Evolutionary conservation across 2,888 invertebrate genomes (phyloP).

Genomic region (Synanthedon tipuliformis): DNA sequence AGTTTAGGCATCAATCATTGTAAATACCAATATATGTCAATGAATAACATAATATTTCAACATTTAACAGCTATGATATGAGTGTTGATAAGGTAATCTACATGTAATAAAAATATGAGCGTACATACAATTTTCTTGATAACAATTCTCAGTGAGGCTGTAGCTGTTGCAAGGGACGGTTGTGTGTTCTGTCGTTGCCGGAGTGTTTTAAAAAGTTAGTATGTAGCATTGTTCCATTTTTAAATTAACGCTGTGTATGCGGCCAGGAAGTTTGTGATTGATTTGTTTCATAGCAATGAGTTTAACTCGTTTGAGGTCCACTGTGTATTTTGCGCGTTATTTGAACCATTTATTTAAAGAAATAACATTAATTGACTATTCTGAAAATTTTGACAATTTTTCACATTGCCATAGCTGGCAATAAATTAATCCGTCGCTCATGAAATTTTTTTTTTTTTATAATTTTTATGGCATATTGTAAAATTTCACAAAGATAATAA

Average conservation of each 20-base stretch:
- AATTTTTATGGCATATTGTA: too few species aligned
- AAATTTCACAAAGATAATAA: too few species aligned
- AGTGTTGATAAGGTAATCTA: conserved; percentile 50
- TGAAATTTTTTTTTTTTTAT: too few species aligned
- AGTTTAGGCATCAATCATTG: conserved; percentile 27
- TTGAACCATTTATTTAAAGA: too few species aligned
- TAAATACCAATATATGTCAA: conserved; percentile 18
- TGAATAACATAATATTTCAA: conserved; percentile 27
- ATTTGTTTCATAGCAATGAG: not conserved
- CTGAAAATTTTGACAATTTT: too few species aligned
- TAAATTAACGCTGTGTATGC: not conserved
- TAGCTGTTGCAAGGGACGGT: not conserved
- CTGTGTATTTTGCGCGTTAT: too few species aligned
- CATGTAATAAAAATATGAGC: conserved; percentile 23
- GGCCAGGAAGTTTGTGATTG: not conserved
- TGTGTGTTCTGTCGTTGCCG: not conserved
- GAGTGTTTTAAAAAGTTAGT: conserved; percentile 9
- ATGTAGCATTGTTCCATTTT: conserved; percentile 6
- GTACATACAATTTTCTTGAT: conserved; percentile 16
- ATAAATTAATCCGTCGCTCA: too few species aligned
- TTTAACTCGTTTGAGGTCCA: too few species aligned
- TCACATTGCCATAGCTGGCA: too few species aligned
- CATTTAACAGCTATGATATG: conserved; percentile 44
- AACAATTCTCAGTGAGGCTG: conserved; percentile 33
- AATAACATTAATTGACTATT: too few species aligned